These are phyloP conservation scores for Oreochromis niloticus DNA, from an alignment of 2,113 vertebrate species.

Conservation along the genomic window DNA sequence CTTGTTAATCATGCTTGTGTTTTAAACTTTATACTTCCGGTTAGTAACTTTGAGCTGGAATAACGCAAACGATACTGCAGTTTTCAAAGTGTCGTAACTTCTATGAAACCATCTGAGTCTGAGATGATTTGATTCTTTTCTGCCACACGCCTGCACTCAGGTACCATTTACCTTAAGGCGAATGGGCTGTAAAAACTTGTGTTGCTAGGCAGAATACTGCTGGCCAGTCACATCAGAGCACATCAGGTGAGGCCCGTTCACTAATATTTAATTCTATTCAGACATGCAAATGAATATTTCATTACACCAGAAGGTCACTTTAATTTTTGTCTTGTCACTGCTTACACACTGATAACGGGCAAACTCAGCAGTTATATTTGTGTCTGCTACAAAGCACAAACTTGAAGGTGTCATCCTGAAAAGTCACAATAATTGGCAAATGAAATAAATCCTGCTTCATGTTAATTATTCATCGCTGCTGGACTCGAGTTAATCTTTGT, in stretches of 20 bases:
- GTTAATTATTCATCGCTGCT: neutral
- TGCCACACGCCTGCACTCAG: neutral
- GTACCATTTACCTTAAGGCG: neutral
- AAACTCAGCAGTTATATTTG: neutral
- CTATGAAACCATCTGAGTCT: fast-evolving
- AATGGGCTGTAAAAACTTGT: neutral
- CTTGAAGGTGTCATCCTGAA: neutral
- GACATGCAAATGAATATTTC: conserved; percentile 57
- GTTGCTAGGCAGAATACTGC: conserved; percentile 31
- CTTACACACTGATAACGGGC: neutral
- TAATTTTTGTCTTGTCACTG: neutral
- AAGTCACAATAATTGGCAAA: neutral
- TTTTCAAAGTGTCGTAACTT: neutral
- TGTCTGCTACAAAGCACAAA: neutral
- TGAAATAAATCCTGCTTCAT: neutral
- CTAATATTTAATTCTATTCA: conserved; percentile 53
- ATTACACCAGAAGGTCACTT: conserved; percentile 14
- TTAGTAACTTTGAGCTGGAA: neutral
- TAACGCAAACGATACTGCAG: neutral
- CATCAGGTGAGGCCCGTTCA: conserved; percentile 22
- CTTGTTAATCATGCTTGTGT: neutral
- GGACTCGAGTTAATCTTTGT: neutral
- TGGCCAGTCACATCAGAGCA: neutral
- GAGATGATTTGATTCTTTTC: neutral
- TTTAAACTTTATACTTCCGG: neutral